These are phyloP conservation scores for Lasioglossum baleicum DNA, from an alignment of 1,140 invertebrate genomes.

Conservation along the genomic window DNA sequence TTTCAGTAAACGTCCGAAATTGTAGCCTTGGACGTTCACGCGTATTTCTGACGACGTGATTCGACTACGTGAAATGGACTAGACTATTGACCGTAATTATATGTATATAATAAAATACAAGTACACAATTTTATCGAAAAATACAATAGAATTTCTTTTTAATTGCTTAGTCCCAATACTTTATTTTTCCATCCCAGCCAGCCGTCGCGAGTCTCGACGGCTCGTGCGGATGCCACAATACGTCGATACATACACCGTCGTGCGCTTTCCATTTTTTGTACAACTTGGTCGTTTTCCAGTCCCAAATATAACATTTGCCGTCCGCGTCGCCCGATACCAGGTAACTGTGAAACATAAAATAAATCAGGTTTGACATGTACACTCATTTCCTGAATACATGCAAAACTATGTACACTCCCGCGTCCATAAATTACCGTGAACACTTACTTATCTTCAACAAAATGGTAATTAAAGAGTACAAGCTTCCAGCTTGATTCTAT, in stretches of 20 bases:
- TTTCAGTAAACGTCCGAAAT: too few species aligned
- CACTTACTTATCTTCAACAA: too few species aligned
- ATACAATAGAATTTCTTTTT: not conserved
- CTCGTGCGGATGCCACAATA: conserved; percentile 99
- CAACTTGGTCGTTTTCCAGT: conserved; percentile 99
- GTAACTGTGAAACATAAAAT: conserved; percentile 84
- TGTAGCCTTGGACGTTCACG: too few species aligned
- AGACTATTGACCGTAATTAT: too few species aligned
- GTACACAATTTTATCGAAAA: not conserved
- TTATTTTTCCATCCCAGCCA: conserved; percentile 99
- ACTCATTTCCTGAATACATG: too few species aligned
- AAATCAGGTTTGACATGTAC: not conserved
- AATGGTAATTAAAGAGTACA: too few species aligned
- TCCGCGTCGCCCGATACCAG: conserved; percentile 99
- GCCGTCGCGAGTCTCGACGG: conserved; percentile 97
- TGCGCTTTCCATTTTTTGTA: conserved; percentile 99
- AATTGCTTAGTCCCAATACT: conserved; percentile 95
- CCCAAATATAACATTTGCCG: conserved; percentile 99
- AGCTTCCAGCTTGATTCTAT: too few species aligned
- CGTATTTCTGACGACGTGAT: too few species aligned
- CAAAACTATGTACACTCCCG: too few species aligned
- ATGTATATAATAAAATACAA: not conserved
- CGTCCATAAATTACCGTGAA: too few species aligned
- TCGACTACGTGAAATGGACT: too few species aligned
- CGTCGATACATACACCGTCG: conserved; percentile 96